phyloP scores from a whole-genome alignment of 2,888 invertebrate species.

The Penaeus monodon region DNA sequence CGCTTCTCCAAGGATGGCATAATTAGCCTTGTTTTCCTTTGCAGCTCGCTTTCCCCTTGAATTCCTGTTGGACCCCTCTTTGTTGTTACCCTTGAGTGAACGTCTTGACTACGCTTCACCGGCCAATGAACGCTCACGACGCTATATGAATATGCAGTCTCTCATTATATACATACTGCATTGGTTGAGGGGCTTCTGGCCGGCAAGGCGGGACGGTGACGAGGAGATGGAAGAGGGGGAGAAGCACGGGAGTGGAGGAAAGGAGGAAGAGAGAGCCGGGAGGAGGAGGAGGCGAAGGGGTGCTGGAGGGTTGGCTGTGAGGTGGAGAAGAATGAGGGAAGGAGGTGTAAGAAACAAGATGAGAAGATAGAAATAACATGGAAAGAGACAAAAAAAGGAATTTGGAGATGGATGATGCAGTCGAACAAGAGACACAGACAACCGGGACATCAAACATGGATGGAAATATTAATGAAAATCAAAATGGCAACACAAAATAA shows the following conservation, averaged over 20 bases:
- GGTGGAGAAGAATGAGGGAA: not conserved
- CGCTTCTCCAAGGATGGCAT: conserved; percentile 53
- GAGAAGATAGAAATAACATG: not conserved
- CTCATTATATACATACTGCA: conserved; percentile 47
- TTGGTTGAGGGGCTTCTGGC: conserved; percentile 16
- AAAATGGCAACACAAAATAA: not conserved
- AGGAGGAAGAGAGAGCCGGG: conserved; percentile 4
- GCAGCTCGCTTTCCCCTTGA: conserved; percentile 29
- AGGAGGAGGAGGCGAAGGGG: not conserved
- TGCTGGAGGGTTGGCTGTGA: not conserved
- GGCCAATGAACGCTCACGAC: conserved; percentile 31
- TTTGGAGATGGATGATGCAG: not conserved
- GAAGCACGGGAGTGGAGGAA: conserved; percentile 25
- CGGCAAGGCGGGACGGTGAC: not conserved
- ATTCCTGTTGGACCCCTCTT: conserved; percentile 37
- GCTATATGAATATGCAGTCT: conserved; percentile 40
- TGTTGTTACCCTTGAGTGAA: conserved; percentile 22
- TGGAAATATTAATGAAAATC: not conserved
- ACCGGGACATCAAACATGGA: not conserved
- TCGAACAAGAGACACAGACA: not conserved
- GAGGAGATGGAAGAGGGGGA: conserved; percentile 13
- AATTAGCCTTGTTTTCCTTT: conserved; percentile 54
- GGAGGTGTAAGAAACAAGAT: not conserved
- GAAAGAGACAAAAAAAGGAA: not conserved
- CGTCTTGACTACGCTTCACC: conserved; percentile 34